Evolutionary conservation across 2,113 vertebrate genomes (phyloP).

Genomic region (Papio anubis): DNA sequence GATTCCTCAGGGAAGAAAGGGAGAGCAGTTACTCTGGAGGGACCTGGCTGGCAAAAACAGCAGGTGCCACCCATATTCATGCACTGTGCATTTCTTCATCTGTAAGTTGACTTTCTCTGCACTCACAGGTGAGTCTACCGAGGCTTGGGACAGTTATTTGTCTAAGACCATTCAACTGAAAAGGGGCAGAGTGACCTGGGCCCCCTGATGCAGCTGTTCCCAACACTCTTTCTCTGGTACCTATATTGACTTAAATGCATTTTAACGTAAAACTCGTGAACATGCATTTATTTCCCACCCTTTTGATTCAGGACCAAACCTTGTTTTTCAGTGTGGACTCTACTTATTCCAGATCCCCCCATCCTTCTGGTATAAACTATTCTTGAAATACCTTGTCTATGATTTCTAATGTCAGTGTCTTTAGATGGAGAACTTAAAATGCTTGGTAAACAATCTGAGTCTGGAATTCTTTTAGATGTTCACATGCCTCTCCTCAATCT

Average conservation of each 20-base stretch:
- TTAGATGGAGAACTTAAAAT: fast-evolving
- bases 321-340: neutral
- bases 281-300: neutral
- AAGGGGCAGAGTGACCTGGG: neutral
- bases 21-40: neutral
- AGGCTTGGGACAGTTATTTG: neutral
- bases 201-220: neutral
- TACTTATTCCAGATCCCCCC: fast-evolving
- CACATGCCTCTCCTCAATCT: neutral
- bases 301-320: neutral
- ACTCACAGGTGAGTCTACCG: neutral
- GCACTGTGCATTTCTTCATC: neutral
- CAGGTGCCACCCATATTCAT: fast-evolving
- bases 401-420: neutral
- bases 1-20: neutral
- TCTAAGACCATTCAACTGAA: neutral
- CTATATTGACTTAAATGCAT: neutral
- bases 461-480: neutral
- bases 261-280: neutral
- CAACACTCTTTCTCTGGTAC: neutral
- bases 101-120: neutral
- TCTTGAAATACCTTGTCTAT: neutral
- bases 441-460: neutral
- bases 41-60: neutral
- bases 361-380: too few relatives aligned